phyloP scores from a whole-genome alignment of 2,888 invertebrate species.

The Stenchaetothrips biformis region DNA sequence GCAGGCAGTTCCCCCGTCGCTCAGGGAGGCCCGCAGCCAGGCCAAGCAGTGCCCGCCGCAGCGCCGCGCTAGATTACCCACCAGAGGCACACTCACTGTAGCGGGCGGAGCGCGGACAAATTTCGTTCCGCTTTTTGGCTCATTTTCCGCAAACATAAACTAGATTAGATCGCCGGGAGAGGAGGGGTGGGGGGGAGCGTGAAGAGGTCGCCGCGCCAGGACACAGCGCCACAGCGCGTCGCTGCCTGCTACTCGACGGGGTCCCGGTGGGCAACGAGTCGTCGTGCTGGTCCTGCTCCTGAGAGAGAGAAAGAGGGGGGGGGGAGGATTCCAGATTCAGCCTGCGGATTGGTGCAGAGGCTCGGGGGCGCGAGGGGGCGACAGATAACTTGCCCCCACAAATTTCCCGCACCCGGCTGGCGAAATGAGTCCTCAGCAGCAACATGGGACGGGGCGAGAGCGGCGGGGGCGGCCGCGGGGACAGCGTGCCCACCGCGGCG shows the following conservation, averaged over 20 bases:
- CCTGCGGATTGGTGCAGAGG: not conserved
- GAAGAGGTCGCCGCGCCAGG: not conserved
- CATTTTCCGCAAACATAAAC: conserved; percentile 21
- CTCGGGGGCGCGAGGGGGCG: not conserved
- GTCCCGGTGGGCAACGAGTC: too few species aligned
- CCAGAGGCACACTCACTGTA: not conserved
- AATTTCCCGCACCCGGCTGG: conserved; percentile 12
- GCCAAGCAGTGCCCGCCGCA: too few species aligned
- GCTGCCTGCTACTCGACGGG: too few species aligned
- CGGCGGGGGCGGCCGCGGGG: not conserved
- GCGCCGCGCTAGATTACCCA: too few species aligned
- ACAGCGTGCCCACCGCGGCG: not conserved
- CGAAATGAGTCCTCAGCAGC: too few species aligned
- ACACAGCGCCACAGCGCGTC: not conserved
- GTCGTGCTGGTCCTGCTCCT: not conserved
- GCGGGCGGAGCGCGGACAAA: not conserved
- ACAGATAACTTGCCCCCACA: conserved; percentile 19
- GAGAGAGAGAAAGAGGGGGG: not conserved
- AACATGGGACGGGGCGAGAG: not conserved
- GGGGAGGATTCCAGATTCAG: not conserved
- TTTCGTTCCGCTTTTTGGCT: conserved; percentile 2
- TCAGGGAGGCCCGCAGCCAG: too few species aligned
- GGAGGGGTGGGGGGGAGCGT: not conserved
- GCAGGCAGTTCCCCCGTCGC: too few species aligned
- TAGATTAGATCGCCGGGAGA: conserved; percentile 5